Base-by-base conservation (phyloP, 2,888 invertebrate genomes). In the Lomographa bimaculata region DNA sequence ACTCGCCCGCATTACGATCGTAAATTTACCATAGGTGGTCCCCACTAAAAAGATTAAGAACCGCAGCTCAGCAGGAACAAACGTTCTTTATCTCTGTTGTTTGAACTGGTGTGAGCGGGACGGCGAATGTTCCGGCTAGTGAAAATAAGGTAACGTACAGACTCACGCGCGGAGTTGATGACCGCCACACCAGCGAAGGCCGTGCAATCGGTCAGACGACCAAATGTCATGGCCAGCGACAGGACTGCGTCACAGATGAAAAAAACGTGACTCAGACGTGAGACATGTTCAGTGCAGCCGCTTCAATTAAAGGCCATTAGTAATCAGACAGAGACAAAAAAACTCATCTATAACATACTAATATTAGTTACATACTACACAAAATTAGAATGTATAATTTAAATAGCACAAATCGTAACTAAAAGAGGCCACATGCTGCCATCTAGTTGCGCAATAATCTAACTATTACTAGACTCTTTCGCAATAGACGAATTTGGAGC, bases 161-260 rank as follows among this genome's bases (percentile, higher is more conserved):
- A 63, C 74, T 70, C 75, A 61, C 69, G 72, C 73, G 68, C 74
- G 71, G 81, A 75, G 87, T 84, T 82, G 86, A 77, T 82, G 87
- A 89, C 87, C 86, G 86, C 80, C 69, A 60, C 60, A 89, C 85
- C 67, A 58, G 60, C 74, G 86, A 86, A 89, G 87, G 87, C 84
- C 85, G 80, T 60, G 63, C 86, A 86, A 87, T 89, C 87, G 86
- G 87, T 87, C 87, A 86, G 77, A 76, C 82, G 77, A 67, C 66
- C 77, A 89, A 89, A 89, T 89, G 87, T 89, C 87, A 89, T 64
- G 87, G 87, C 58, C 50, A 59, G 73, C 69, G 79, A 77, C 82
- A 76, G 80, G 77, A 70, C 74, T 68, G 69, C 83, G 86, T 84
- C 85, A 83, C 76, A 76, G 71, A 79, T 68, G 66, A 79, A 32